Conservation (phyloP, 1,140 invertebrate species). For the Trichogramma pretiosum region DNA sequence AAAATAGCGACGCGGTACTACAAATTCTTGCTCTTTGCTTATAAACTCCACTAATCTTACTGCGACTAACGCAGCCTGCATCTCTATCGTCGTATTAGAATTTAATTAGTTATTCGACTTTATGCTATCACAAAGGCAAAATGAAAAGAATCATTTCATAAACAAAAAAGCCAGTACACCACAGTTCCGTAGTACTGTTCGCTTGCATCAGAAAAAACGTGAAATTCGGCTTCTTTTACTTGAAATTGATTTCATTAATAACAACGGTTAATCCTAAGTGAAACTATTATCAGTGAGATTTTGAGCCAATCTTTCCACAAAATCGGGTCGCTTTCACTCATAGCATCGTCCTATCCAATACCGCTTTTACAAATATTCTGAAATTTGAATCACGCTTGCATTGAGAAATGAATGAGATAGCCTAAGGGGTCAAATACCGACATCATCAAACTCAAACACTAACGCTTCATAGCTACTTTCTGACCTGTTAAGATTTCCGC, state of each 20-base stretch:
- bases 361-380: conserved; percentile 28
- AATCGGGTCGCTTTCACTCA: not conserved
- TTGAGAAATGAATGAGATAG: conserved; percentile 29
- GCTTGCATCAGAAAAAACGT: not conserved
- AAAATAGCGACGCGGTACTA: not conserved
- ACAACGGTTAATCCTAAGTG: not conserved
- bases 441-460: conserved; percentile 16
- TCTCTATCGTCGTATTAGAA: conserved; percentile 20
- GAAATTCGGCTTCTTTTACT: not conserved
- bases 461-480: too few relatives aligned
- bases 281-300: not conserved
- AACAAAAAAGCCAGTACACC: not conserved
- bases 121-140: not conserved
- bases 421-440: conserved; percentile 35
- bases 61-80: conserved; percentile 17
- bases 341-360: conserved; percentile 9
- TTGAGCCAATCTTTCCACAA: not conserved
- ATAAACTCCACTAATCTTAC: conserved; percentile 11
- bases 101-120: not conserved
- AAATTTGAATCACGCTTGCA: conserved; percentile 32
- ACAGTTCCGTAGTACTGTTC: not conserved
- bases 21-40: conserved; percentile 19
- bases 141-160: not conserved
- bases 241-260: not conserved
- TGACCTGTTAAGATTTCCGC: too few relatives aligned